Conservation (phyloP, 2,797 vertebrate genomes). For the Schizopygopsis pylzovi region DNA sequence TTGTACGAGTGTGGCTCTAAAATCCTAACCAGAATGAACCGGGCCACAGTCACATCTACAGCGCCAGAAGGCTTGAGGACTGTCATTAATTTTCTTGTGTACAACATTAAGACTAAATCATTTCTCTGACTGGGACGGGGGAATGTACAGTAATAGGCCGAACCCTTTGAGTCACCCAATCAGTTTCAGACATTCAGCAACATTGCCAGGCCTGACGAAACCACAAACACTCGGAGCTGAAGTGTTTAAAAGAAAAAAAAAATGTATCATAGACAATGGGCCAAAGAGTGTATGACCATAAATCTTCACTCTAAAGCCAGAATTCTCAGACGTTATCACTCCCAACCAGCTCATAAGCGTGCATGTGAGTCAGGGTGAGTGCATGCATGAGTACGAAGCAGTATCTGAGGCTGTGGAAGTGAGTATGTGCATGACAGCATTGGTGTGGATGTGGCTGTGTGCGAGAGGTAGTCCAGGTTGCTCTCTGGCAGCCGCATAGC, state of each 20-base stretch:
- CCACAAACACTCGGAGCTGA: conserved; percentile 26
- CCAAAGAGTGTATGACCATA: conserved; percentile 17
- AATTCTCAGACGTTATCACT: conserved; percentile 42
- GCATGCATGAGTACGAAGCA: conserved; percentile 21
- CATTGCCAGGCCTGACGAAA: conserved; percentile 50
- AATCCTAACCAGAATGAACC: conserved; percentile 37
- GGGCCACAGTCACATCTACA: conserved; percentile 22
- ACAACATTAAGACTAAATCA: conserved; percentile 21
- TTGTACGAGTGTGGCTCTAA: conserved; percentile 21
- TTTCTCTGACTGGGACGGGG: conserved; percentile 8
- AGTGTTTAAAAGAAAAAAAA: neutral
- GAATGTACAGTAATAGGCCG: conserved; percentile 41
- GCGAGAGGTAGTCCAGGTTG: conserved; percentile 64
- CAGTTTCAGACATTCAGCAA: conserved; percentile 42
- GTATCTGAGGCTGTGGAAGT: neutral
- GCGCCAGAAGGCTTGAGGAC: conserved; percentile 2
- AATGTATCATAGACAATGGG: neutral
- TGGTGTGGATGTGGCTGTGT: neutral
- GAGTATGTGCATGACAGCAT: conserved; percentile 10
- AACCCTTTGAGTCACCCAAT: conserved; percentile 31
- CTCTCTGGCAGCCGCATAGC: conserved; percentile 59
- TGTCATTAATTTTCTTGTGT: conserved; percentile 3
- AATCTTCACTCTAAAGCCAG: conserved; percentile 24
- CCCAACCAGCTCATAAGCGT: neutral
- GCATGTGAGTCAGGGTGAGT: conserved; percentile 25